A percentile compares a stretch with the other conserved stretches of the same genome.
phyloP scores from a whole-genome alignment of 1,140 invertebrate species.

The Lanistes nyassanus region DNA sequence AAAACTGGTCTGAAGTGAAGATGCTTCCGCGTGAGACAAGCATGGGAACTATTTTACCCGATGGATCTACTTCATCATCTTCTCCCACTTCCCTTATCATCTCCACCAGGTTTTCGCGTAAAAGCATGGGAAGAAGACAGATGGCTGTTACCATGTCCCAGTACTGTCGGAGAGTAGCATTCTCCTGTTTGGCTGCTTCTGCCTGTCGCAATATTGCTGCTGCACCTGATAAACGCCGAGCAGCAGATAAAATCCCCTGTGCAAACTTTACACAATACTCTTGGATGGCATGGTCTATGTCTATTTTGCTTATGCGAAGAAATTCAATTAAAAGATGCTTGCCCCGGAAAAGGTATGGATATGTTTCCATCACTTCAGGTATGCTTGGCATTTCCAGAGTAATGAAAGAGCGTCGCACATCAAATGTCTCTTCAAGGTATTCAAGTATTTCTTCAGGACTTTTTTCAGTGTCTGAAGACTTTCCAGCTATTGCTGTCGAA shows the following conservation, averaged over 20 bases:
- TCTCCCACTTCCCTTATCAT: slow-evolving; percentile 60
- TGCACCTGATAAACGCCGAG: slow-evolving; percentile 46
- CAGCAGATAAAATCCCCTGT: slow-evolving; percentile 50
- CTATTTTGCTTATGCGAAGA: slow-evolving; percentile 56
- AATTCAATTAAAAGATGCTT: slow-evolving; percentile 59
- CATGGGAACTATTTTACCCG: slow-evolving; percentile 60
- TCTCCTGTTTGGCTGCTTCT: slow-evolving; percentile 55
- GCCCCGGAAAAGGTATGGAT: slow-evolving; percentile 55
- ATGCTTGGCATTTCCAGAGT: slow-evolving; percentile 58
- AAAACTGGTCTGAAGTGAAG: slow-evolving; percentile 61
- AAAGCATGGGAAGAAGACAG: slow-evolving; percentile 55
- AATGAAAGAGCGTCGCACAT: slow-evolving; percentile 55
- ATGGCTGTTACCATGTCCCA: slow-evolving; percentile 64
- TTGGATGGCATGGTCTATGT: slow-evolving; percentile 60
- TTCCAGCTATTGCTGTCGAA: slow-evolving; percentile 25
- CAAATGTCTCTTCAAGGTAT: slow-evolving; percentile 61
- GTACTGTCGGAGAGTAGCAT: slow-evolving; percentile 56
- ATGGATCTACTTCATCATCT: slow-evolving; percentile 54
- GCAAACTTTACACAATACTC: slow-evolving; percentile 60
- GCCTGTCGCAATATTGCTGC: slow-evolving; percentile 52
- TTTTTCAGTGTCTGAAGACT: slow-evolving; percentile 31
- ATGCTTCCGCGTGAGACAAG: slow-evolving; percentile 57
- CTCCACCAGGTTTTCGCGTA: slow-evolving; percentile 59
- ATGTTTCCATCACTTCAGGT: slow-evolving; percentile 51
- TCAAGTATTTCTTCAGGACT: slow-evolving; percentile 53